Evolutionary conservation across 2,888 invertebrate species (phyloP).

Genomic region (Chloroclysta siterata): DNA sequence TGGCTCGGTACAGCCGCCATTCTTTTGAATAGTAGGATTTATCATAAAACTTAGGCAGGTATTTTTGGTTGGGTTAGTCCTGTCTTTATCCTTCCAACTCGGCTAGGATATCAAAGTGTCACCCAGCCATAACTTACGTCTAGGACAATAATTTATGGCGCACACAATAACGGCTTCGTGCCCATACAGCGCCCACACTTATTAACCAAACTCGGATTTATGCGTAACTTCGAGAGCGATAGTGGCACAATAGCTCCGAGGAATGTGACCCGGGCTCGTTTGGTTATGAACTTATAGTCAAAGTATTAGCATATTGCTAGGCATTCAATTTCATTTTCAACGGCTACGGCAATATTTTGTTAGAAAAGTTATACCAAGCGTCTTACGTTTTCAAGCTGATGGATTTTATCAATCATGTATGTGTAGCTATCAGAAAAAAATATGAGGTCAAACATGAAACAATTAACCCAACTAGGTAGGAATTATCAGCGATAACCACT

Average conservation of each 20-base stretch:
- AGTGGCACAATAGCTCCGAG: conserved; percentile 75
- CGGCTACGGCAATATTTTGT: not conserved
- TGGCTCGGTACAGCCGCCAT: no score
- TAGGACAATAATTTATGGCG: conserved; percentile 61
- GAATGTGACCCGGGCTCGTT: conserved; percentile 75
- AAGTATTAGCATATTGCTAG: conserved; percentile 41
- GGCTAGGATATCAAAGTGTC: conserved; percentile 31
- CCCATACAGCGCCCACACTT: conserved; percentile 77
- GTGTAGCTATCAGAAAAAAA: no score
- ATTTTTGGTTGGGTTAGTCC: not conserved
- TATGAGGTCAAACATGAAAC: no score
- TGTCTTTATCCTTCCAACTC: conserved; percentile 1
- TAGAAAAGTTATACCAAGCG: not conserved
- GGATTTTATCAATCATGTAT: not conserved
- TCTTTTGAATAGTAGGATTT: not conserved
- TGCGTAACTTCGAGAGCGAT: conserved; percentile 70
- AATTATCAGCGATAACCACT: not conserved
- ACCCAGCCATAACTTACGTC: conserved; percentile 37
- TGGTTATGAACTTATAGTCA: conserved; percentile 47
- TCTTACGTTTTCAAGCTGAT: not conserved
- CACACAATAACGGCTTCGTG: conserved; percentile 67
- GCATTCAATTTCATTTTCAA: conserved; percentile 39
- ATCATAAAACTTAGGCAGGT: not conserved
- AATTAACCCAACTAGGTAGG: not conserved
- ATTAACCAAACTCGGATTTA: conserved; percentile 80